A percentile compares a stretch with the other conserved stretches of the same genome.
Evolutionary conservation across 1,140 invertebrate species (phyloP).

Genomic region (Homarus americanus): DNA sequence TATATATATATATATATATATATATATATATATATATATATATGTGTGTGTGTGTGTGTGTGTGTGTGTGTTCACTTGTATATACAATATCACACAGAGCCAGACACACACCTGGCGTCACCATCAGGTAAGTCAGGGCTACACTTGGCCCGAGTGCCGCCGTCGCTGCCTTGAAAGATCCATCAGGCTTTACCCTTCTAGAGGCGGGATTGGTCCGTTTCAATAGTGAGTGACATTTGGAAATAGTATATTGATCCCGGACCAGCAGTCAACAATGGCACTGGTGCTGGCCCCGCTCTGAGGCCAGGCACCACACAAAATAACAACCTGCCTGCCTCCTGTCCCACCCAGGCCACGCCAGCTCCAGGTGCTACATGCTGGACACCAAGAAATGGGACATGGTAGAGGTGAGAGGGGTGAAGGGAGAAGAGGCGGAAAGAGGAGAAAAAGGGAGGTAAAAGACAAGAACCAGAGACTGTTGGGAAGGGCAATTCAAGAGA

Average conservation of each 20-base stretch:
- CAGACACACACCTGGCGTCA: not conserved
- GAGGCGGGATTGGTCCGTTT: slow-evolving; percentile 58
- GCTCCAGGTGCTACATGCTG: not conserved
- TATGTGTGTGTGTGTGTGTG: not conserved
- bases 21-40: slow-evolving; percentile 21
- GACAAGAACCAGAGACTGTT: too few species aligned
- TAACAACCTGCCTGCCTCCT: not conserved
- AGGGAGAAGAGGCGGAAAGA: not conserved
- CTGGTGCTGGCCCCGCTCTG: slow-evolving; percentile 13
- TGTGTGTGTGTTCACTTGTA: too few species aligned
- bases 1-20: slow-evolving; percentile 9
- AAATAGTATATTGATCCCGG: slow-evolving; percentile 67
- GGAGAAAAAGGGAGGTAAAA: not conserved
- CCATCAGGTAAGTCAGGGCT: too few species aligned
- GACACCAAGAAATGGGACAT: not conserved
- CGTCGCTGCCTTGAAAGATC: slow-evolving; percentile 58
- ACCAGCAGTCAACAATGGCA: slow-evolving; percentile 55
- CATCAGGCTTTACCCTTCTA: slow-evolving; percentile 54
- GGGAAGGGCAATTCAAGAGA: too few species aligned
- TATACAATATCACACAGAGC: not conserved
- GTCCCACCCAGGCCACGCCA: not conserved
- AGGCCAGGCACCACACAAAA: not conserved
- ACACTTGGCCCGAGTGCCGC: not conserved
- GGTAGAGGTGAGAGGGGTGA: not conserved
- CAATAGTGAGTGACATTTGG: slow-evolving; percentile 66